Base-by-base conservation (phyloP, 2,797 vertebrate species). In the Dendrocincla tyrannina region DNA sequence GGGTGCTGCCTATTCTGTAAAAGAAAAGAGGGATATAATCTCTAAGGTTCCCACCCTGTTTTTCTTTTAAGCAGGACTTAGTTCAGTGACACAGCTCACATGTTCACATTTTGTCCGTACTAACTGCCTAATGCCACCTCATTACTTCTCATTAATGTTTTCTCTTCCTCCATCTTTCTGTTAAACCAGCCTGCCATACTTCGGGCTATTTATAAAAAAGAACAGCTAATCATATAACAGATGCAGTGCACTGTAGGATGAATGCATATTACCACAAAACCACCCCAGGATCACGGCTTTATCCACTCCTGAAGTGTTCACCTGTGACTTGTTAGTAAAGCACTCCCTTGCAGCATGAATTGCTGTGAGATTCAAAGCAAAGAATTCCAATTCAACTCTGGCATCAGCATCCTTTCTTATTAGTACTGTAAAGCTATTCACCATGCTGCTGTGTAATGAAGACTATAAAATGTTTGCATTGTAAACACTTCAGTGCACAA, bases 301-400 rank as follows among this genome's bases (percentile, higher is more conserved):
- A 93, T 60, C n/a, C 17, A 63, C 28, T 89, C 78, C 76, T 88
- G 55, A 96, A 76, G 50, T 68, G 50, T 14, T 88, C 73, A 85
- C 91, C 92, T 78, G 49, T 94, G 85, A 74, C 88, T 94, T 93
- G 67, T 89, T 91, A 85, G 73, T n/a, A 78, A 66, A 93, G 85
- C 62, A 49, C 33, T 89, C n/a, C 16, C 33, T 85, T 18, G 0
- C 41, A 89, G 66, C 20, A 10, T 22, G 63, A 84, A 67, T 75
- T 30, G n/a, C 35, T 74, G n/a, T 5, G 46, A 83, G 52, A 91
- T 46, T 62, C 76, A 85, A 94, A 76, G 63, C 37, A 42, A 87
- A 85, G 32, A 81, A 80, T 75, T 93, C 37, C 60, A 91, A 24
- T 70, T 85, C 81, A 63, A 15, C 60, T 74, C 37, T 91, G 74